Conservation (phyloP, 2,888 invertebrate species). For the Axea sp. region DNA sequence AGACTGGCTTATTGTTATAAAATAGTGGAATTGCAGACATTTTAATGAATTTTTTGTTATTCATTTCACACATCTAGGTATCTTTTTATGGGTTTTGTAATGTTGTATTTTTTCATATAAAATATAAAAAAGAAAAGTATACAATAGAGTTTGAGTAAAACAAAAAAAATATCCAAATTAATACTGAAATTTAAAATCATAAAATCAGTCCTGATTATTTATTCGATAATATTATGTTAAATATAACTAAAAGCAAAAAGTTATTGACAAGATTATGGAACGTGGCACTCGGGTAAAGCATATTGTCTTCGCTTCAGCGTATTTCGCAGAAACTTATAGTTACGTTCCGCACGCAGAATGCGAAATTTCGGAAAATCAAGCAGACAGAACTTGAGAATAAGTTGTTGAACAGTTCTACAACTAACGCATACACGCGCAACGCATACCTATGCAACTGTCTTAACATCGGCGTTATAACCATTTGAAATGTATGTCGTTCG, state of each 20-base stretch:
- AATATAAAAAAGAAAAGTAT: no score
- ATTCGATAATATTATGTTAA: constrained; percentile 27
- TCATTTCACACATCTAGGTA: no score
- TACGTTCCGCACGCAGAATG: constrained; percentile 67
- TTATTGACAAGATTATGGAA: constrained; percentile 55
- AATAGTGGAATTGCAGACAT: no score
- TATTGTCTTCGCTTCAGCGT: constrained; percentile 53
- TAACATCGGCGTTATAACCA: constrained; percentile 57
- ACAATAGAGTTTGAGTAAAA: no score
- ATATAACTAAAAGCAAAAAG: constrained; percentile 50
- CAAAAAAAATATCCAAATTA: no score
- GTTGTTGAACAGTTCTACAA: constrained; percentile 57
- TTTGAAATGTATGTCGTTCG: constrained; percentile 61
- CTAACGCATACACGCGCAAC: constrained; percentile 54
- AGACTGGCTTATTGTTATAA: no score
- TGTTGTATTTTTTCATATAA: no score
- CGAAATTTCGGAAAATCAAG: constrained; percentile 69
- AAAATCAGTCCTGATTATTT: constrained; percentile 17
- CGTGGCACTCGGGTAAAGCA: constrained; percentile 45
- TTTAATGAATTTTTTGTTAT: no score
- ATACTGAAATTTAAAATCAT: no score
- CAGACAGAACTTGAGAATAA: constrained; percentile 52
- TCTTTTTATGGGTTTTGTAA: no score
- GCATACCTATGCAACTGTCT: constrained; percentile 50
- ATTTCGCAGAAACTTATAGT: constrained; percentile 61